These are phyloP conservation scores for Drosophila orosa DNA, from an alignment of 1,140 invertebrate genomes.

Conservation along the genomic window DNA sequence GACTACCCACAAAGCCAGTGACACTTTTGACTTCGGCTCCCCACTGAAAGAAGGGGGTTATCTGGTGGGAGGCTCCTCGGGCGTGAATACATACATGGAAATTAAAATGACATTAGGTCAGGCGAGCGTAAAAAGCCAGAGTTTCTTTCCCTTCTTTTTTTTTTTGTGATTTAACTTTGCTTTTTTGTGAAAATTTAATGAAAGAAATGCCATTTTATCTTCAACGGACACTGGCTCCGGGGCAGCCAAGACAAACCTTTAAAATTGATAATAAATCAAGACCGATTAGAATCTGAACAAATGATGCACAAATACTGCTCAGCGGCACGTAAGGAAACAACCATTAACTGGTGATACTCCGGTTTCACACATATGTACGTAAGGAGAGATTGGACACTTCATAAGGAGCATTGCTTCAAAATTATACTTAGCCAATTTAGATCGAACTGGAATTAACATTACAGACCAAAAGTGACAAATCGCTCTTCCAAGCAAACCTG, in stretches of 20 bases:
- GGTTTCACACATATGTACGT: background rate
- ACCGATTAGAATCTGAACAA: slow-evolving; percentile 23
- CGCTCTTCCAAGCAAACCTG: background rate
- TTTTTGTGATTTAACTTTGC: slow-evolving; percentile 12
- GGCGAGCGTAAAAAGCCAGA: slow-evolving; percentile 56
- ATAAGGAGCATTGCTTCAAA: background rate
- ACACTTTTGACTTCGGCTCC: slow-evolving; percentile 34
- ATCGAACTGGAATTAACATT: background rate
- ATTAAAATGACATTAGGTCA: slow-evolving; percentile 77
- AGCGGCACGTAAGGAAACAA: background rate
- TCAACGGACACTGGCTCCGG: slow-evolving; percentile 30
- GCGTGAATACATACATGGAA: slow-evolving; percentile 59
- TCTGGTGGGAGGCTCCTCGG: slow-evolving; percentile 37
- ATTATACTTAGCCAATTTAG: background rate
- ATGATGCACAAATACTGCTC: background rate
- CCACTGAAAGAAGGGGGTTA: slow-evolving; percentile 36
- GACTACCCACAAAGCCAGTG: slow-evolving; percentile 50
- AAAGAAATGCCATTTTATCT: slow-evolving; percentile 48
- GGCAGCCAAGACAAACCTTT: slow-evolving; percentile 15
- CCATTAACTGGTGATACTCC: background rate
- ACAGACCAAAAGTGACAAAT: background rate
- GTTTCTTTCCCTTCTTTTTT: slow-evolving; percentile 18
- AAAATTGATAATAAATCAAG: slow-evolving; percentile 34
- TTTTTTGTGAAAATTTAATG: slow-evolving; percentile 7
- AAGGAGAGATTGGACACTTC: background rate